Conservation (phyloP, 1,140 invertebrate genomes). For the Drosophila burlai region DNA sequence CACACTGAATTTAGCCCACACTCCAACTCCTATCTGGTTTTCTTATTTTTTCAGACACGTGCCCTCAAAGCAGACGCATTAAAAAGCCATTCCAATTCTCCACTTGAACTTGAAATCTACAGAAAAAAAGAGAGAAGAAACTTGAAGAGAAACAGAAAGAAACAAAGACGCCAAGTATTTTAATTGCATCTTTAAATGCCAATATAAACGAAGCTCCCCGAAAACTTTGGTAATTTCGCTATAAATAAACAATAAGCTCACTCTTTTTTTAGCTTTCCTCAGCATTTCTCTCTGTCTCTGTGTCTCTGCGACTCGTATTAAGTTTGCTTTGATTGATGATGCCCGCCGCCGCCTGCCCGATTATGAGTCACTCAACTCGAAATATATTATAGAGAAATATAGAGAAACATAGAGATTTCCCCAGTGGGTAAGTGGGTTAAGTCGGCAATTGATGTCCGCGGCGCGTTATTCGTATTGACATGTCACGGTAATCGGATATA, state of each 20-base stretch:
- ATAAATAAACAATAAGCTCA: slow-evolving; percentile 49
- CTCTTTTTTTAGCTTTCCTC: slow-evolving; percentile 12
- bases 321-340: slow-evolving; percentile 70
- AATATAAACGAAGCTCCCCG: slow-evolving; percentile 46
- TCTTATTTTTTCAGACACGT: slow-evolving; percentile 12
- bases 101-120: slow-evolving; percentile 72
- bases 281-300: slow-evolving; percentile 18
- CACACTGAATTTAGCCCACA: slow-evolving; percentile 63
- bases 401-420: slow-evolving; percentile 19
- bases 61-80: slow-evolving; percentile 34
- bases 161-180: slow-evolving; percentile 53
- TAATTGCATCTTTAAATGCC: slow-evolving; percentile 70
- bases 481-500: slow-evolving; percentile 57
- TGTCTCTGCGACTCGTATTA: slow-evolving; percentile 23
- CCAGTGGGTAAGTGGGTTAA: slow-evolving; percentile 59
- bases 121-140: slow-evolving; percentile 12
- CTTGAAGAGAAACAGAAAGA: slow-evolving; percentile 1
- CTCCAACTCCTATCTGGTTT: slow-evolving; percentile 9
- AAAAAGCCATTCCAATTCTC: slow-evolving; percentile 55
- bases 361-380: slow-evolving; percentile 69
- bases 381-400: slow-evolving; percentile 22
- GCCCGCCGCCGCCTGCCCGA: slow-evolving; percentile 43
- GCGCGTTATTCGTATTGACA: slow-evolving; percentile 43
- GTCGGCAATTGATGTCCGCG: slow-evolving; percentile 35
- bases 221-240: slow-evolving; percentile 37